Percentiles rank a stretch among this genome's conserved stretches.
Conservation (phyloP, 1,140 invertebrate genomes). For the Theocolax elegans region DNA sequence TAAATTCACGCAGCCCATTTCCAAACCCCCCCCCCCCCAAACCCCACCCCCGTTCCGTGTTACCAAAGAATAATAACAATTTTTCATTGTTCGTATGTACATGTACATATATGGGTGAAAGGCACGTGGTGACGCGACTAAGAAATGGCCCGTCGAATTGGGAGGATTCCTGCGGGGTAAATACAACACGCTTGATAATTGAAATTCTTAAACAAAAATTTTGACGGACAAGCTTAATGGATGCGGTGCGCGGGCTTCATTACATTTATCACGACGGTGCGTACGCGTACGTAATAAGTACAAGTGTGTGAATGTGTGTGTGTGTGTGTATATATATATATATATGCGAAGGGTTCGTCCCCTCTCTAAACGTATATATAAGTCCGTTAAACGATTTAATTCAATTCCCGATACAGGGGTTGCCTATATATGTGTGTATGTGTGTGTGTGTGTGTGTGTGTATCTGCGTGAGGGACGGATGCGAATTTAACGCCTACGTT, state of each 20-base stretch:
- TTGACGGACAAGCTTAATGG: slow-evolving; percentile 34
- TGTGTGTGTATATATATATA: not conserved
- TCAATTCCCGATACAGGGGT: slow-evolving; percentile 56
- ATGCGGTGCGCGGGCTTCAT: not conserved
- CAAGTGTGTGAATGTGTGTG: too few relatives aligned
- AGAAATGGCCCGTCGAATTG: not conserved
- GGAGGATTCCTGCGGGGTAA: slow-evolving; percentile 21
- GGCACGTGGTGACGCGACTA: slow-evolving; percentile 12
- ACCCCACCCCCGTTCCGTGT: too few relatives aligned
- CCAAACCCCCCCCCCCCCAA: too few relatives aligned
- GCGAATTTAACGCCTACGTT: slow-evolving; percentile 26
- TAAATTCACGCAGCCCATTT: slow-evolving; percentile 26
- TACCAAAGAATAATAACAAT: too few relatives aligned
- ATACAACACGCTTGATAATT: slow-evolving; percentile 27
- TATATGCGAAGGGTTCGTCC: slow-evolving; percentile 15
- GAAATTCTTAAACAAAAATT: slow-evolving; percentile 34
- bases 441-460: not conserved
- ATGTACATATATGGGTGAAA: too few relatives aligned
- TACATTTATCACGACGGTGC: slow-evolving; percentile 5
- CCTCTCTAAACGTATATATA: slow-evolving; percentile 54
- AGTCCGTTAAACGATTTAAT: slow-evolving; percentile 68
- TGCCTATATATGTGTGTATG: not conserved
- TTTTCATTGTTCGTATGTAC: slow-evolving; percentile 37
- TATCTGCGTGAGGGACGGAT: not conserved
- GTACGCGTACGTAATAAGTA: not conserved